Evolutionary conservation across 1,140 invertebrate genomes (phyloP), one percentile per base, ranked within the genome.

Genomic region (Tetramorium parvispinum): DNA sequence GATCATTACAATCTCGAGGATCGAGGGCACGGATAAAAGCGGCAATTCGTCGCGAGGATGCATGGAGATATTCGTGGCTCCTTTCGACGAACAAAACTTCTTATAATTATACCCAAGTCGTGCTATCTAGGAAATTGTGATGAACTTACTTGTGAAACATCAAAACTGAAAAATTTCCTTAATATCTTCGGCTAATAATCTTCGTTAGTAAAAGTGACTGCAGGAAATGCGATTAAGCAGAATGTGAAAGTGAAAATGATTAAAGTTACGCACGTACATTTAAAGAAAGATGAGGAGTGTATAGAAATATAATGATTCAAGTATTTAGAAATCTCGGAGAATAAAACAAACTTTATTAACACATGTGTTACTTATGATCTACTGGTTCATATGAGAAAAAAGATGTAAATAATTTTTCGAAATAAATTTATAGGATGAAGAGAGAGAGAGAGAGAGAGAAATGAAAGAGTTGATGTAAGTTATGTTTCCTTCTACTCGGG

Each of bases 1-100:
- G 21, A 83, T 83, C 68, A 18, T 83, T 71, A 27, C 79, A 13
- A 18, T 73, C 66, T 59, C 68, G 27, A 49, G 53, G 53, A 83
- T 83, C 43, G 55, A 59, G 68, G 79, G 27, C 66, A 75, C 40
- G 21, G 46, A 53, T 83, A 83, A 83, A 83, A 83, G 68, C 66
- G 66, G 66, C 40, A 13, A 43, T 49, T 61, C 46, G 32, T 32
- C 18, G 6, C 6, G 24, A 59, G 43, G 40, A 59, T 21, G n/a
- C 8, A 32, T 40, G 43, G 75, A 21, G 40, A 21, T n/a, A 49
- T 61, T 59, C 21, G 65, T 81, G 37, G 32, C 65, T 68, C 3
- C 11, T 51, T 24, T 46, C 21, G 37, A 82, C n/a, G 46, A 79
- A 53, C 3, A 3, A 27, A 55, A 21, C 8, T 68, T 49, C 5